These are phyloP conservation scores for Catagonus wagneri DNA, from an alignment of 2,113 vertebrate species.

Conservation along the genomic window DNA sequence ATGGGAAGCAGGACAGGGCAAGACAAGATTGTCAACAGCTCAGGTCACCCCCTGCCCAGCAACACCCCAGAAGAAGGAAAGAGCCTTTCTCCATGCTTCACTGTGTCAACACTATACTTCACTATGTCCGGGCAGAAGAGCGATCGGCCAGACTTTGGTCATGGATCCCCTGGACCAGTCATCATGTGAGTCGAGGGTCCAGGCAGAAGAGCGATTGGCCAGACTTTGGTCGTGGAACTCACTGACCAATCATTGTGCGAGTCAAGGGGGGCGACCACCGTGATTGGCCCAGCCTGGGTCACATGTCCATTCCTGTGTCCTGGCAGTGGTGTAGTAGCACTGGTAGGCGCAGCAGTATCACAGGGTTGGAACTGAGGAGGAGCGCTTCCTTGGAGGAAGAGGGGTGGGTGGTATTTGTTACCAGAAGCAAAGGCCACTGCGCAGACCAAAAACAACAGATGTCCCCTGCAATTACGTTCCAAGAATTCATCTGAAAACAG, in stretches of 20 bases:
- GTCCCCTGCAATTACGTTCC: neutral
- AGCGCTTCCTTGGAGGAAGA: neutral
- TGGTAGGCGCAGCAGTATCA: neutral
- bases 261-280: neutral
- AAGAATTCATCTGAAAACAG: conserved; percentile 12
- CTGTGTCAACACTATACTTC: too few species aligned
- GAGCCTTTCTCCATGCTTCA: neutral
- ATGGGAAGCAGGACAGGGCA: neutral
- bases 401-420: neutral
- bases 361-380: neutral
- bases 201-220: neutral
- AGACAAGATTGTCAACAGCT: neutral
- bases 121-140: neutral
- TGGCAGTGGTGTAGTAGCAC: neutral
- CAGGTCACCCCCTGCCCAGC: neutral
- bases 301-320: neutral
- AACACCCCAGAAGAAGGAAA: neutral
- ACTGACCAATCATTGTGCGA: neutral
- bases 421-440: neutral
- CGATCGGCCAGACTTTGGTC: neutral
- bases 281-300: neutral
- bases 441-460: neutral
- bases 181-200: neutral
- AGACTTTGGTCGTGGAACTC: neutral
- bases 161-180: neutral